Evolutionary conservation across 2,888 invertebrate genomes (phyloP).

Genomic region (Oxystoma pomonae): DNA sequence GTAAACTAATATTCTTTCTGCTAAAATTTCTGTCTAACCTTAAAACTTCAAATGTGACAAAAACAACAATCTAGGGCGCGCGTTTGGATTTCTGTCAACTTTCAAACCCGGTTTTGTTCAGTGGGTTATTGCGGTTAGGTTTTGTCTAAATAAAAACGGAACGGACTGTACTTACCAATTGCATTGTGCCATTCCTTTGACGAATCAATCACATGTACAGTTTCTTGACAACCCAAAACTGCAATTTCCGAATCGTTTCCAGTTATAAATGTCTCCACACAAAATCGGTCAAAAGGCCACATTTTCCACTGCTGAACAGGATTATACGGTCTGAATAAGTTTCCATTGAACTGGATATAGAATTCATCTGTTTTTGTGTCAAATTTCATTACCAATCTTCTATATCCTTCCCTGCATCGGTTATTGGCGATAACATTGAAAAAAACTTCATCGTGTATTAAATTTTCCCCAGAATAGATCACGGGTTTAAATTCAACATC

Average conservation of each 20-base stretch:
- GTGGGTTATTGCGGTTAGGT: no score
- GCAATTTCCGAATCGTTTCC: background rate
- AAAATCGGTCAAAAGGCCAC: slow-evolving; percentile 19
- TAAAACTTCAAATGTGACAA: no score
- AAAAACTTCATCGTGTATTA: background rate
- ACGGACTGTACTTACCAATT: no score
- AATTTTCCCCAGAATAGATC: background rate
- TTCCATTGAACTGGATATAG: slow-evolving; percentile 24
- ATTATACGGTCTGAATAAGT: slow-evolving; percentile 17
- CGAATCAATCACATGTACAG: no score
- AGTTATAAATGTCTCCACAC: slow-evolving; percentile 17
- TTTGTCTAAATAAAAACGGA: no score
- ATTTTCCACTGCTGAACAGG: slow-evolving; percentile 5
- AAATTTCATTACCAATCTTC: background rate
- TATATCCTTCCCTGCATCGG: slow-evolving; percentile 4
- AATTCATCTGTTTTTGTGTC: slow-evolving; percentile 9
- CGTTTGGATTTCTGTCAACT: no score
- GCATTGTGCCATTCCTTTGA: no score
- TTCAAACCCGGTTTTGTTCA: no score
- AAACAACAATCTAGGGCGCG: no score
- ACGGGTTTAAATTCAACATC: background rate
- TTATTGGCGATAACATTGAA: slow-evolving; percentile 12
- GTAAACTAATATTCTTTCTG: no score
- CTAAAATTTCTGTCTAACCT: no score
- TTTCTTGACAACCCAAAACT: slow-evolving; percentile 3